Percentiles rank a stretch among this genome's conserved stretches.
Conservation (phyloP, 2,797 vertebrate genomes). For the Pangasius larnaudii region DNA sequence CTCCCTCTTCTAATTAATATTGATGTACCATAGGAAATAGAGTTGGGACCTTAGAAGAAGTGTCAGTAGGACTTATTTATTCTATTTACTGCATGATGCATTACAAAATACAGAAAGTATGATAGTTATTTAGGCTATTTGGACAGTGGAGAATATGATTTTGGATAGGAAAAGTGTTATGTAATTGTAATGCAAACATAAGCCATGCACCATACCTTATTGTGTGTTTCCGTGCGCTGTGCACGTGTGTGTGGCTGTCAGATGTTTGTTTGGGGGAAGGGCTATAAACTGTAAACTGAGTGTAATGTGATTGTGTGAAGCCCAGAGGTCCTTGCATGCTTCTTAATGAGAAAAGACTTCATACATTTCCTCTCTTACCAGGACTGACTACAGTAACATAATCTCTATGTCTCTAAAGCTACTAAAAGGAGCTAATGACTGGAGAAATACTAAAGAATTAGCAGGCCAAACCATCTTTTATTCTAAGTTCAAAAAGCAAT, state of each 20-base stretch:
- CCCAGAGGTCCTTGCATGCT: background rate
- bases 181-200: background rate
- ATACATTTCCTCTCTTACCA: background rate
- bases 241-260: background rate
- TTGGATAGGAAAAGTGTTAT: background rate
- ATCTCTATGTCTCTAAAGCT: no score
- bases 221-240: background rate
- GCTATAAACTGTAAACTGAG: background rate
- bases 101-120: slow-evolving; percentile 35
- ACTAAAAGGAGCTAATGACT: no score
- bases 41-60: slow-evolving; percentile 36
- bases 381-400: background rate
- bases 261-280: background rate
- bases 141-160: background rate
- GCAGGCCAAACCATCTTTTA: background rate
- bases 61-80: slow-evolving; percentile 43
- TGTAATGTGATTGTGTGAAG: background rate
- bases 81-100: slow-evolving; percentile 39
- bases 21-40: slow-evolving; percentile 61
- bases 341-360: background rate
- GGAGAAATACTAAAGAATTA: background rate
- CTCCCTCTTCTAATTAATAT: slow-evolving; percentile 62
- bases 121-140: background rate
- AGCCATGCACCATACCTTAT: background rate
- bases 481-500: background rate